These are phyloP conservation scores for Tinea semifulvella DNA, from an alignment of 2,888 invertebrate genomes.

Conservation along the genomic window DNA sequence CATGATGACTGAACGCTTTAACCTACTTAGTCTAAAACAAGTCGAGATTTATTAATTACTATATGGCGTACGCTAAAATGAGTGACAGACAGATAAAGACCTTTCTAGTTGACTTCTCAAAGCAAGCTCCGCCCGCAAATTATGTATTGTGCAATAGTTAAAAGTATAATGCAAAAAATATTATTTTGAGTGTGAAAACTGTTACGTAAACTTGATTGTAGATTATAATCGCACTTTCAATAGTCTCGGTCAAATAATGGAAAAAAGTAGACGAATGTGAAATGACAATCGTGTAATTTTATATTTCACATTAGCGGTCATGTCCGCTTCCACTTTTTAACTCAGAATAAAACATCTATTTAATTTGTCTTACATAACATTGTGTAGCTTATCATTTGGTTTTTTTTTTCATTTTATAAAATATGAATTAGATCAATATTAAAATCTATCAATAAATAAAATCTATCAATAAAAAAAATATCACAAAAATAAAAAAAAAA, in stretches of 20 bases:
- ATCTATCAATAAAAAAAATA: too few relatives aligned
- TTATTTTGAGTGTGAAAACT: conserved; percentile 10
- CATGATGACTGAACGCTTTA: too few relatives aligned
- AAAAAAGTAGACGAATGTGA: conserved; percentile 7
- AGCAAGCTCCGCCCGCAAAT: conserved; percentile 4
- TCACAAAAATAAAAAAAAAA: too few relatives aligned
- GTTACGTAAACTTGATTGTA: conserved; percentile 11
- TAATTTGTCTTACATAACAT: too few relatives aligned
- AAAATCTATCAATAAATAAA: too few relatives aligned
- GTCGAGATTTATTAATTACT: conserved; percentile 2
- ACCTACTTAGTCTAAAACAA: too few relatives aligned
- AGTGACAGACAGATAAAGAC: conserved; percentile 9
- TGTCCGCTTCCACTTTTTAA: too few relatives aligned
- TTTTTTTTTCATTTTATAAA: too few relatives aligned
- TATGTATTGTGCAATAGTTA: conserved; percentile 12
- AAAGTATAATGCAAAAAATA: conserved; percentile 10
- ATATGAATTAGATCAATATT: too few relatives aligned
- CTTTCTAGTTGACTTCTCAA: conserved; percentile 13
- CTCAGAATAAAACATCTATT: too few relatives aligned
- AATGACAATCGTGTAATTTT: conserved; percentile 4
- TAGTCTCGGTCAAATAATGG: conserved; percentile 7
- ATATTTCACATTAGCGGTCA: too few relatives aligned
- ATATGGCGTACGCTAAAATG: conserved; percentile 4
- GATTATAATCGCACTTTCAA: conserved; percentile 11
- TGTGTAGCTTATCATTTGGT: too few relatives aligned